phyloP scores from a whole-genome alignment of 1,140 invertebrate species.

The Zeugodacus cucurbitae region DNA sequence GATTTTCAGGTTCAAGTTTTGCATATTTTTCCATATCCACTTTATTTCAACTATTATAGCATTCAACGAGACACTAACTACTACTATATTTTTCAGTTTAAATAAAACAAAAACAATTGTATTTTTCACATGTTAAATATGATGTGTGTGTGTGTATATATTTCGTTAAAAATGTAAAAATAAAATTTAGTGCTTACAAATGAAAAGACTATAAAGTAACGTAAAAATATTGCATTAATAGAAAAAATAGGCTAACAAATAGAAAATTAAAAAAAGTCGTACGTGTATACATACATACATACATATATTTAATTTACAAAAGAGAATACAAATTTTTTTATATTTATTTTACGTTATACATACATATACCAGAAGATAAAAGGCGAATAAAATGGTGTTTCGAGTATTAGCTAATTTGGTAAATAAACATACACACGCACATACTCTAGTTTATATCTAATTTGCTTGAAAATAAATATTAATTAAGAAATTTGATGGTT shows the following conservation, averaged over 20 bases:
- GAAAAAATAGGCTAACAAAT: background rate
- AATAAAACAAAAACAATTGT: background rate
- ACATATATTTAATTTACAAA: background rate
- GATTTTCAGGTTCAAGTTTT: too few species aligned
- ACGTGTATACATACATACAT: background rate
- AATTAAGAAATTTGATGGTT: background rate
- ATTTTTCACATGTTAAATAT: background rate
- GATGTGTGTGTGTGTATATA: background rate
- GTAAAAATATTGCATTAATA: background rate
- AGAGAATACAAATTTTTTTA: background rate
- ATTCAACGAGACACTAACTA: too few species aligned
- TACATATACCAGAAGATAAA: background rate
- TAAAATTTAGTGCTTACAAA: background rate
- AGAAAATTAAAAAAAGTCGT: background rate
- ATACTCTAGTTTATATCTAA: background rate
- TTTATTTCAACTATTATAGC: too few species aligned
- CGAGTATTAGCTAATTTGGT: background rate
- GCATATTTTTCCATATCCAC: too few species aligned
- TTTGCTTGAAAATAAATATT: background rate
- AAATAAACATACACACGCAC: background rate
- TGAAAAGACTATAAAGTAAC: background rate
- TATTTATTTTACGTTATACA: background rate
- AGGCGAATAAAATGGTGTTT: background rate
- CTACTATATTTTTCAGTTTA: background rate
- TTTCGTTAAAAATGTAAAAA: background rate